Evolutionary conservation across 2,113 vertebrate species (phyloP).

Genomic region (Felis chaus): DNA sequence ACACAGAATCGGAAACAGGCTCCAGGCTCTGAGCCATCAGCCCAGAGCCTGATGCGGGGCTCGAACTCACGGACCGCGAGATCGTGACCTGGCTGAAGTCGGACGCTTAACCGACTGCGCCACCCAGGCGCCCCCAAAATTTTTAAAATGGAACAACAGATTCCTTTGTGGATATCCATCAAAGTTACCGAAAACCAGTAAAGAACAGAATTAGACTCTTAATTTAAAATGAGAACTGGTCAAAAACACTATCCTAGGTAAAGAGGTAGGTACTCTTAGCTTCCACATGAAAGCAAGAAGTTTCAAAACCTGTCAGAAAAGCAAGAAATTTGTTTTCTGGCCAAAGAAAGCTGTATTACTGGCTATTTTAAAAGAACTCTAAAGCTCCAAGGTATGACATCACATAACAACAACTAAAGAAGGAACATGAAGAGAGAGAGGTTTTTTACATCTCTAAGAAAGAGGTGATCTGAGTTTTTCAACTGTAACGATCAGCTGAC

Average conservation of each 20-base stretch:
- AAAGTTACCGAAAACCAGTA: background rate
- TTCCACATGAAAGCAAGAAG: background rate
- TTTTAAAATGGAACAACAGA: background rate
- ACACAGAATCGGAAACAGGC: too few relatives aligned
- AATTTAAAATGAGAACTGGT: slow-evolving; percentile 3
- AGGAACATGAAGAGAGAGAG: background rate
- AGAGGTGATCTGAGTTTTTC: background rate
- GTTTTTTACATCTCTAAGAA: slow-evolving; percentile 10
- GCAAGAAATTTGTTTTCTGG: background rate
- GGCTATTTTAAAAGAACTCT: background rate
- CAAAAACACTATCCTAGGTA: background rate
- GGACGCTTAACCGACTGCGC: too few relatives aligned
- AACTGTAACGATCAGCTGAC: background rate
- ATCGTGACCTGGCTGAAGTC: too few relatives aligned
- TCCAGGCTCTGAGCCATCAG: too few relatives aligned
- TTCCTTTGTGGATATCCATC: background rate
- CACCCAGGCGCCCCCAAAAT: too few relatives aligned
- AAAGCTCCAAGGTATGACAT: background rate
- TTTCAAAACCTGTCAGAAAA: slow-evolving; percentile 1
- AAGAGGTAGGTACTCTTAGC: background rate
- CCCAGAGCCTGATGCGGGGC: too few relatives aligned
- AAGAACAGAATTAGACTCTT: background rate
- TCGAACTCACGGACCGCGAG: too few relatives aligned
- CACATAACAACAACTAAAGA: background rate
- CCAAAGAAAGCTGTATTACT: slow-evolving; percentile 20